Evolutionary conservation across 2,113 vertebrate species (phyloP), one percentile per base, ranked within the genome.

Genomic region (Platysteira castanea): DNA sequence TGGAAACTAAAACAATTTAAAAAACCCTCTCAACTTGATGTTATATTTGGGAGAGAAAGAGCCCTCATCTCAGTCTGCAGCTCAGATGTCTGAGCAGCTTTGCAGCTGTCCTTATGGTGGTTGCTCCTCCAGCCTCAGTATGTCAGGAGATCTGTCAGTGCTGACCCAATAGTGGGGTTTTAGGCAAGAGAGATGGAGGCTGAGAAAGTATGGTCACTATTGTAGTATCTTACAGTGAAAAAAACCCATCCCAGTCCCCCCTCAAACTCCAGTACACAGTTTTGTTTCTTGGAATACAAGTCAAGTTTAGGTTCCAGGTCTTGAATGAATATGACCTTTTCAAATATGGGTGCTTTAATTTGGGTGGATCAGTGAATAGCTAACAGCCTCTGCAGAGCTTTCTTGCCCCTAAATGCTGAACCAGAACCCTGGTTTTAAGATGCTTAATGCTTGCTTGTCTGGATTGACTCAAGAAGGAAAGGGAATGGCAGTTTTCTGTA

Each of bases 201-300:
- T 82, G 35, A 9, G 33, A 39, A 78, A 46, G 12, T 33, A 21
- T 65, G 9, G 24, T 50, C 70, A 26, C 18, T 82, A 4, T 1
- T 63, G 30, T 30, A 47, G 30, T 60, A 47, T 47, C 26, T 80
- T 47, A 44, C 0, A 2, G 41, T 22, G 5, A 30, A 39, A 59
- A 68, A 70, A 28, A 0, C 0, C 20, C 9, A 47, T 31, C 11
- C 10, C 8, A 21, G 17, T 2, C 4, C 8, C 7, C 7, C 1
- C 4, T 1, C 57, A 69, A 61, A 11, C 23, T 47, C 41, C 8
- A 21, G 3, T 64, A 47, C 10, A 39, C 1, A 8, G 6, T 71
- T 87, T 64, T 68, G 15, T 44, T 76, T 61, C 21, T 64, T 76
- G 11, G 17, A 76, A 15, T 68, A 22, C 19, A 76, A 35, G 14